Base-by-base conservation (phyloP, 2,797 vertebrate genomes). In the Denticeps clupeoides region DNA sequence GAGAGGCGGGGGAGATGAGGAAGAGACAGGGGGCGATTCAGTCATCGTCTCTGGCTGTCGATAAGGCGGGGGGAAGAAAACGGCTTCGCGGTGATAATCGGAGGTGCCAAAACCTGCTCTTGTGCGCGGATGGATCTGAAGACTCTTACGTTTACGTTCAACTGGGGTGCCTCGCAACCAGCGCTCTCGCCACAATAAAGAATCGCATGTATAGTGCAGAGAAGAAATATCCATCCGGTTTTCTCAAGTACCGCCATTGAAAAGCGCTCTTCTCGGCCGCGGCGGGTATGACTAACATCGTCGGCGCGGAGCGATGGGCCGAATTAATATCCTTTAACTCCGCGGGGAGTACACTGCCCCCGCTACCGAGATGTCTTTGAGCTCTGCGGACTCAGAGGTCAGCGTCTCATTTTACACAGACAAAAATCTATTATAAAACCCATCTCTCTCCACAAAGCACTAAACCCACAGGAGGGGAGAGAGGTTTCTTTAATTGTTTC, bases 371-470 rank as follows among this genome's bases (percentile, higher is more conserved):
- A 71, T 68, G 69, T 68, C 71, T 72, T 64, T 71, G 65, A 77
- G 68, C 63, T 72, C 68, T 62, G 73, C 42, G 58, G 67, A 74
- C 76, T 73, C 63, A 45, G 75, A 81, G 80, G 82, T 85, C 81
- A 80, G 67, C 55, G 38, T 80, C 73, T 84, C 79, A 83, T 82
- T 82, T 84, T 79, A 75, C 74, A 73, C 73, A 1, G 71, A 74
- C 78, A 79, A 76, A 85, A 83, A 81, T 84, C 81, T 82, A 83
- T 86, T 83, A 82, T 67, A 72, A 73, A 82, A 73, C 72, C 77
- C 62, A 65, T 82, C 74, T 81, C 69, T 80, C 69, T 62, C 32
- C 68, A 46, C 75, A 68, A 47, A 58, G 70, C 63, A 59, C 69
- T 78, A 73, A 72, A 72, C 47, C 75, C 76, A 55, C 53, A 35